Base-by-base conservation (phyloP, 2,797 vertebrate species). In the Aeoliscus strigatus region DNA sequence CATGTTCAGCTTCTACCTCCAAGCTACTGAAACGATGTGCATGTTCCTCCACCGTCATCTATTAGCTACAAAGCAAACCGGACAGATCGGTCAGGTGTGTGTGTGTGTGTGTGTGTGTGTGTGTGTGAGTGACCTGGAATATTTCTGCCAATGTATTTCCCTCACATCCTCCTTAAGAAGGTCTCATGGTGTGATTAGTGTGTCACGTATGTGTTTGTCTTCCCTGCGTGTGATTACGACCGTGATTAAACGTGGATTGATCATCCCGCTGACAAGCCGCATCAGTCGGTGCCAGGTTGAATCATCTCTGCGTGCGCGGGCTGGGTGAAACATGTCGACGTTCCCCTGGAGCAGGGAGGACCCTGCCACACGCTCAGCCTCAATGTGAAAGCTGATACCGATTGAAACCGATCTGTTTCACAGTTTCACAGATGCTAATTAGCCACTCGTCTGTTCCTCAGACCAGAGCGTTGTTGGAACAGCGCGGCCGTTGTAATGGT, bases 191-290 rank as follows among this genome's bases (percentile, higher is more conserved):
- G n/a, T n/a, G n/a, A n/a, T n/a, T n/a, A n/a, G n/a, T n/a, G n/a
- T n/a, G n/a, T n/a, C n/a, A n/a, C n/a, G n/a, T n/a, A n/a, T n/a
- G n/a, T n/a, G n/a, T n/a, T n/a, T 65, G 43, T 26, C 66, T 66
- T 67, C 42, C 15, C 43, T 0, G 12, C 15, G 34, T 64, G 36
- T 43, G 53, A 78, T 73, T 75, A 60, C 53, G 55, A 7, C 52
- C 37, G 10, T 51, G 70, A 67, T 80, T 77, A 73, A 53, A 70
- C 27, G 33, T 36, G 77, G 75, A 82, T 77, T 75, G 77, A 82
- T 83, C 63, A 66, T n/a, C n/a, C n/a, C 63, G 38, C 45, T 66
- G 76, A 81, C 71, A 52, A 56, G 41, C 37, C 40, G 29, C 66
- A 75, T 74, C 66, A 46, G 52, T 51, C 68, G 63, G 57, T 73